A percentile compares a stretch with the other conserved stretches of the same genome.
Conservation (phyloP, 2,113 vertebrate species). For the Rallus limicola region DNA sequence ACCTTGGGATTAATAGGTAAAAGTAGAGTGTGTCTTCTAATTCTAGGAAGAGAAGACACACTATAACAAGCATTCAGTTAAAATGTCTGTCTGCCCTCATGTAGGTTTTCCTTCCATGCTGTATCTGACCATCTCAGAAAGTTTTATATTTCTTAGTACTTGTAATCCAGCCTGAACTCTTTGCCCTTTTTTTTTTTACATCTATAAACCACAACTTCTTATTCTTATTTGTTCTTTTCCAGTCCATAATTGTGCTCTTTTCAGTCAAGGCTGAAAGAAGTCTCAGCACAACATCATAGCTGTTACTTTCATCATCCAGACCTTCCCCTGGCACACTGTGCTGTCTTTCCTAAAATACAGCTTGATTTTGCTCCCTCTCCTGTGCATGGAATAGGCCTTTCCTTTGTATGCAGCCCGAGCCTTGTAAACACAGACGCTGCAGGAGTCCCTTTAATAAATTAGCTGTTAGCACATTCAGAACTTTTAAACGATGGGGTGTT, state of each 20-base stretch:
- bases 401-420: conserved; percentile 1
- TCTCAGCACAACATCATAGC: background rate
- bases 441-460: conserved; percentile 53
- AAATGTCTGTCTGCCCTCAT: background rate
- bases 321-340: background rate
- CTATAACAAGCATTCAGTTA: background rate
- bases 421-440: conserved; percentile 18
- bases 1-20: background rate
- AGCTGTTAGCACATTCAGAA: conserved; percentile 45
- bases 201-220: background rate
- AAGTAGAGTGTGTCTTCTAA: too few species aligned
- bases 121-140: background rate
- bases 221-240: background rate
- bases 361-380: background rate
- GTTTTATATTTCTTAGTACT: background rate
- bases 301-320: conserved; percentile 20
- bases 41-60: background rate
- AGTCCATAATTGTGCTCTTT: background rate
- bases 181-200: background rate
- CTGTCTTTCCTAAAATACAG: conserved; percentile 27
- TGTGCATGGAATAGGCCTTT: background rate
- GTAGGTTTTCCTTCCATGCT: background rate
- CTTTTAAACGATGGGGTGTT: conserved; percentile 21
- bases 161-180: background rate
- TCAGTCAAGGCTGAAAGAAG: background rate